These are phyloP conservation scores for Nansenia antarctica DNA, from an alignment of 2,113 vertebrate genomes.

Conservation along the genomic window DNA sequence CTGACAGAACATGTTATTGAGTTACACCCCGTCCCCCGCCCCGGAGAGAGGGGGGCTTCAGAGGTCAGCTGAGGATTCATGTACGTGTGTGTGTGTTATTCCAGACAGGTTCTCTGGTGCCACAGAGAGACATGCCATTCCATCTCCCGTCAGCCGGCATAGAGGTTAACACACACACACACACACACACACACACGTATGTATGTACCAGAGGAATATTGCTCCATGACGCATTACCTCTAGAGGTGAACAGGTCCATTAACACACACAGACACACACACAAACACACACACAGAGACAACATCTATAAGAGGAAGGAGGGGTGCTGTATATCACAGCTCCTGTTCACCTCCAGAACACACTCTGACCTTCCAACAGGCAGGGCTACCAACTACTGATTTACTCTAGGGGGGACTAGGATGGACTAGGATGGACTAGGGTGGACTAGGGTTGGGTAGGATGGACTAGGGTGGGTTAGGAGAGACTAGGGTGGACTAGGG, in stretches of 20 bases:
- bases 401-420: background rate
- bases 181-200: background rate
- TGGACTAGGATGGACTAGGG: background rate
- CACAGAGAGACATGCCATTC: constrained; percentile 3
- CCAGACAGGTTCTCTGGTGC: constrained; percentile 3
- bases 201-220: background rate
- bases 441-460: background rate
- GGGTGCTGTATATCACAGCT: background rate
- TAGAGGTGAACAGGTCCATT: no score
- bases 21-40: constrained; percentile 22
- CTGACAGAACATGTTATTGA: constrained; percentile 44
- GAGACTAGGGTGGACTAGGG: no score
- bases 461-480: no score
- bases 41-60: constrained; percentile 13
- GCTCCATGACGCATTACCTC: no score
- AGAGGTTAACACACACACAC: background rate
- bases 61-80: constrained; percentile 42
- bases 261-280: constrained; percentile 4
- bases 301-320: background rate
- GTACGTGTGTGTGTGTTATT: constrained; percentile 10
- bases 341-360: background rate
- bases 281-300: background rate
- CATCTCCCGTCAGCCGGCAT: background rate
- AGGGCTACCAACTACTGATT: background rate
- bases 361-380: background rate